Percentiles rank a stretch among this genome's conserved stretches.
phyloP scores from a whole-genome alignment of 1,140 invertebrate genomes.

The Lepidurus packardi region DNA sequence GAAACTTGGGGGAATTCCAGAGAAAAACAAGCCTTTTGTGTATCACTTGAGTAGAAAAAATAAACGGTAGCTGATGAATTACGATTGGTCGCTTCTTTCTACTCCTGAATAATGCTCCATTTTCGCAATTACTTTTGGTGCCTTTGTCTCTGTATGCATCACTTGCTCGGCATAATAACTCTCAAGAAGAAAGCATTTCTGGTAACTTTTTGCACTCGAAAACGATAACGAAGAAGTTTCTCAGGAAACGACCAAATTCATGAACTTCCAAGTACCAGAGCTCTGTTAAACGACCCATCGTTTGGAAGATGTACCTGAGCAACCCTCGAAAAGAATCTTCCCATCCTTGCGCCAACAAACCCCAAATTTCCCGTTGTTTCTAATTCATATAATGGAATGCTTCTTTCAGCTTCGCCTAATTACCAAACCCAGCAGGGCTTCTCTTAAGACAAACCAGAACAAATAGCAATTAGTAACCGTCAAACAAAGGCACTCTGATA shows the following conservation, averaged over 20 bases:
- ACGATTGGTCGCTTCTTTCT: too few species aligned
- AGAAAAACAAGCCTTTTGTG: not conserved
- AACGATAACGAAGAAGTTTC: not conserved
- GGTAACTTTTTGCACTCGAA: not conserved
- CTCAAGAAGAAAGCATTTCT: not conserved
- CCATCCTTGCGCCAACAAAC: not conserved
- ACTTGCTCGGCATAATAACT: not conserved
- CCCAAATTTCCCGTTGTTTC: not conserved
- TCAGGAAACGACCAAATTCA: not conserved
- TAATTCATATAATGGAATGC: not conserved
- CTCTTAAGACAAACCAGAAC: not conserved
- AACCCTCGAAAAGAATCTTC: not conserved
- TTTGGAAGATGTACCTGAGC: not conserved
- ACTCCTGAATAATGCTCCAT: not conserved
- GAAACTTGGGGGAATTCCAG: not conserved
- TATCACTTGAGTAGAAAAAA: not conserved
- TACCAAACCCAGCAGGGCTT: not conserved
- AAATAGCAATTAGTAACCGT: not conserved
- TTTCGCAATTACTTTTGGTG: not conserved
- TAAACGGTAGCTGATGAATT: not conserved
- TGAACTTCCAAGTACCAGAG: not conserved
- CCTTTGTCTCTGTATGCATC: not conserved
- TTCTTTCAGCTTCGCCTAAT: not conserved
- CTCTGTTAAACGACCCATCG: conserved; percentile 5
- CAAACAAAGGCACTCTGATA: not conserved